phyloP scores from a whole-genome alignment of 1,140 invertebrate genomes.

The Phthorimaea operculella region DNA sequence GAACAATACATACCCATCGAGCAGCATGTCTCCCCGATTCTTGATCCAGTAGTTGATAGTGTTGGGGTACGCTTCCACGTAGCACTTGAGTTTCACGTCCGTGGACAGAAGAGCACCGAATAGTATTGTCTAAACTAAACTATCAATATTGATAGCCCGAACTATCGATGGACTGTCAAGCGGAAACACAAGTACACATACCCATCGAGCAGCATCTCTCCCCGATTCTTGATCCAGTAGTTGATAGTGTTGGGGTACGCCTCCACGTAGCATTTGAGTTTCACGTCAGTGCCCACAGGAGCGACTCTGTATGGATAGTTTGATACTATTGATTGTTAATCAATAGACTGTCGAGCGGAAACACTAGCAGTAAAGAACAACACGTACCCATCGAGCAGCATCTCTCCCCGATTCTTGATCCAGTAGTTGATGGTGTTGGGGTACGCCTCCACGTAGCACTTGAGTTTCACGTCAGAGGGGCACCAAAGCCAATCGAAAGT shows the following conservation, averaged over 20 bases:
- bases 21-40: slow-evolving; percentile 80
- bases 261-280: slow-evolving; percentile 84
- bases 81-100: slow-evolving; percentile 84
- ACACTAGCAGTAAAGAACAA: background rate
- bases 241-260: slow-evolving; percentile 86
- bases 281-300: slow-evolving; percentile 82
- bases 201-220: slow-evolving; percentile 83
- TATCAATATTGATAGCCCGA: too few relatives aligned
- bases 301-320: slow-evolving; percentile 87
- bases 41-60: slow-evolving; percentile 88
- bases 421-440: slow-evolving; percentile 88
- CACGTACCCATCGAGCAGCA: slow-evolving; percentile 81
- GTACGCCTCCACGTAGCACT: slow-evolving; percentile 85
- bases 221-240: slow-evolving; percentile 83
- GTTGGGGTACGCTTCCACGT: slow-evolving; percentile 85
- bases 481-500: slow-evolving; percentile 86
- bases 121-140: too few relatives aligned
- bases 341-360: too few relatives aligned
- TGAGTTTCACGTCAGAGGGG: slow-evolving; percentile 82
- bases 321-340: too few relatives aligned
- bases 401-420: slow-evolving; percentile 81
- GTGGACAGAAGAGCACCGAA: slow-evolving; percentile 82
- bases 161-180: too few relatives aligned
- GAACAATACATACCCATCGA: slow-evolving; percentile 74
- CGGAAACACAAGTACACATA: too few relatives aligned